These are phyloP conservation scores for Lepus timidus DNA, from an alignment of 2,113 vertebrate species.

Conservation along the genomic window DNA sequence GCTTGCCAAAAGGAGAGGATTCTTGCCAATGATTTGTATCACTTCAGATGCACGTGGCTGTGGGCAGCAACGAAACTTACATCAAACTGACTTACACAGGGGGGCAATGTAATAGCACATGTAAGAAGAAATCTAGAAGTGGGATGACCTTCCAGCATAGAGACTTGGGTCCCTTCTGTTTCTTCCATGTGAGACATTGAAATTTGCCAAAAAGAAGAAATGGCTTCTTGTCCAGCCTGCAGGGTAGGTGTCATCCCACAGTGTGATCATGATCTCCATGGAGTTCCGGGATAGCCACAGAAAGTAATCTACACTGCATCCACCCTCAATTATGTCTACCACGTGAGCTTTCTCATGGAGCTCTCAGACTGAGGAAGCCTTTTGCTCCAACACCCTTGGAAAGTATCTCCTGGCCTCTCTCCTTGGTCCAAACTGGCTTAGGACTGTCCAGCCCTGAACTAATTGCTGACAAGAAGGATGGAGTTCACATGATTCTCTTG, in stretches of 20 bases:
- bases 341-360: not conserved
- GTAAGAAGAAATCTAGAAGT: not conserved
- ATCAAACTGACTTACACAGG: not conserved
- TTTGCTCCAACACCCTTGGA: not conserved
- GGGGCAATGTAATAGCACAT: not conserved
- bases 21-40: slow-evolving; percentile 35
- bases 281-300: not conserved
- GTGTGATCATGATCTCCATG: not conserved
- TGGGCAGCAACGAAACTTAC: not conserved
- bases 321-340: not conserved
- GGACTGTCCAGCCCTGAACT: not conserved
- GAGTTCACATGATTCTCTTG: slow-evolving; percentile 20
- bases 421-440: slow-evolving; percentile 53
- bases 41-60: not conserved
- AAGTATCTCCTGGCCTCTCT: slow-evolving; percentile 6
- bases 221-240: slow-evolving; percentile 17
- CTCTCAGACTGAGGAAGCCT: not conserved
- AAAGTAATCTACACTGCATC: not conserved
- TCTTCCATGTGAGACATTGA: slow-evolving; percentile 10
- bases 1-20: slow-evolving; percentile 29
- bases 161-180: not conserved
- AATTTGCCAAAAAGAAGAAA: not conserved
- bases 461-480: not conserved
- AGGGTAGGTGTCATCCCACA: not conserved
- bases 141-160: not conserved